Base-by-base conservation (phyloP, 2,888 invertebrate species). In the Phytoseiulus persimilis region DNA sequence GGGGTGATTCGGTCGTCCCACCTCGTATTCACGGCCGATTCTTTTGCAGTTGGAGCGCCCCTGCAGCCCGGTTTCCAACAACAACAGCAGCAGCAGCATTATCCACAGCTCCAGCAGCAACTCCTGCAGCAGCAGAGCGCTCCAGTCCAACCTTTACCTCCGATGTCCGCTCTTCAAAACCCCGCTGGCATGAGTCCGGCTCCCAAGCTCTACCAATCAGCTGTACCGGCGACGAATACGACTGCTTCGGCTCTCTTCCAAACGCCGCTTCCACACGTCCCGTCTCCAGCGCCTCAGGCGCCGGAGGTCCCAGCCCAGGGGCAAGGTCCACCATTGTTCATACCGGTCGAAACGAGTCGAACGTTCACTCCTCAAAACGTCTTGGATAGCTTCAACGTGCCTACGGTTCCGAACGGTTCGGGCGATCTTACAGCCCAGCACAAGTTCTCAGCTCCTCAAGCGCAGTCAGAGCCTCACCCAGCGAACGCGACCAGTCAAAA, bases 281-380 rank as follows among this genome's bases (percentile, higher is more conserved):
- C 87, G 33, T 87, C 45, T 23, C 32, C 23, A 6, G 87, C 11
- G 9, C n/a, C 33, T 32, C 87, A 31, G 87, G 14, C 87, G n/a
- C n/a, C 6, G 28, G 28, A 33, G 32, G 33, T 87, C 33, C 39
- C 87, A 87, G n/a, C 33, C 31, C 87, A 33, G 39, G 31, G 5
- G 11, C 39, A 33, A 39, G 87, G 33, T n/a, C 31, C 83, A 23
- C 33, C 87, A 32, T 33, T 39, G 39, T 45, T 39, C 32, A n/a
- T n/a, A 23, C 87, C 87, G n/a, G 33, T 87, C 87, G 87, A 87
- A 87, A 87, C 87, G 32, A 87, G 33, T 87, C 87, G 87, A 45
- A 87, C 87, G 32, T 87, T 87, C 45, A 87, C 87, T 28, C 87
- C 87, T 33, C 87, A 87, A 18, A 87, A 32, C 33, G 87, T 87